These are phyloP conservation scores for Phalera bucephala DNA, from an alignment of 2,888 invertebrate species.

Conservation along the genomic window DNA sequence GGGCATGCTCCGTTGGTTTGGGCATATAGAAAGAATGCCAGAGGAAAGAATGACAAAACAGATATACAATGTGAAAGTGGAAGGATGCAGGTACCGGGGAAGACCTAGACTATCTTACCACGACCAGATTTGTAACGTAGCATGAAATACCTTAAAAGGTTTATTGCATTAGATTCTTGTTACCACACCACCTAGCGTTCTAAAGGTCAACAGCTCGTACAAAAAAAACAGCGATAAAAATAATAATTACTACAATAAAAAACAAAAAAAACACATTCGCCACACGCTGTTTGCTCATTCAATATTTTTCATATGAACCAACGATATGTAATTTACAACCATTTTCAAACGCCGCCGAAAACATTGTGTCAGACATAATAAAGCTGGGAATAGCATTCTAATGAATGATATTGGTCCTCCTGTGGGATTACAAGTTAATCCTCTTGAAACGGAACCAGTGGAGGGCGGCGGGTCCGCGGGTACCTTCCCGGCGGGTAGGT, in stretches of 20 bases:
- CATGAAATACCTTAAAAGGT: too few species aligned
- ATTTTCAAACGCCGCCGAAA: conserved; percentile 48
- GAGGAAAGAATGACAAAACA: too few species aligned
- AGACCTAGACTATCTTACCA: too few species aligned
- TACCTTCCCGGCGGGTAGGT: conserved; percentile 44
- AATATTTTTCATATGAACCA: conserved; percentile 41
- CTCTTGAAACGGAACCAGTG: conserved; percentile 66
- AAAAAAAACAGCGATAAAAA: too few species aligned
- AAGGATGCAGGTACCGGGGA: too few species aligned
- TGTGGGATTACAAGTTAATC: conserved; percentile 79
- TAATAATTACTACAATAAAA: not conserved
- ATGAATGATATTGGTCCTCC: conserved; percentile 78
- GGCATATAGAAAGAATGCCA: too few species aligned
- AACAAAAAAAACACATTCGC: not conserved
- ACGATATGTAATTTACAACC: conserved; percentile 60
- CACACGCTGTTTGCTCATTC: conserved; percentile 17
- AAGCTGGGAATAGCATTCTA: conserved; percentile 74
- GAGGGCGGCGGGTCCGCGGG: conserved; percentile 33
- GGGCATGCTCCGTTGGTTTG: too few species aligned
- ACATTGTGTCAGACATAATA: conserved; percentile 61
- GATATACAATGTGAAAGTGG: too few species aligned
- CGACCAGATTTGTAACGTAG: too few species aligned
- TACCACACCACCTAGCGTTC: too few species aligned
- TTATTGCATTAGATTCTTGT: too few species aligned
- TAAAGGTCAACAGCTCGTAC: too few species aligned